A percentile compares a stretch with the other conserved stretches of the same genome.
These are phyloP conservation scores for Prolemur simus DNA, from an alignment of 2,113 vertebrate species.

Conservation along the genomic window DNA sequence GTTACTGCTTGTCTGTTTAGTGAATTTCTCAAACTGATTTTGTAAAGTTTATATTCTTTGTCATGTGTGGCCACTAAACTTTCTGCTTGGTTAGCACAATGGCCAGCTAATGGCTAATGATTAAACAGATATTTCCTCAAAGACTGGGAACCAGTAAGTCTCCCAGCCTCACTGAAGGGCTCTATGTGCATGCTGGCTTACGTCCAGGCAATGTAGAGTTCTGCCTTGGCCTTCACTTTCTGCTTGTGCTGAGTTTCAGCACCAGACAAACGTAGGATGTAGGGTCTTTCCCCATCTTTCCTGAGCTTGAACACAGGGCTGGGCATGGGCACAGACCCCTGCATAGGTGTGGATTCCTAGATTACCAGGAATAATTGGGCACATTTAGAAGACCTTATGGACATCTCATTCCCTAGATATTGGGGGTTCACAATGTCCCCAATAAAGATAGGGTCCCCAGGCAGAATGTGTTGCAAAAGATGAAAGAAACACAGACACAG, in stretches of 20 bases:
- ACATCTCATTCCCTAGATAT: too few relatives aligned
- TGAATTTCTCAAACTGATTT: neutral
- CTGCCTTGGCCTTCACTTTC: neutral
- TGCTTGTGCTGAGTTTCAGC: neutral
- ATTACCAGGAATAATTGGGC: too few relatives aligned
- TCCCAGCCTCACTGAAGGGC: neutral
- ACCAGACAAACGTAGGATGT: neutral
- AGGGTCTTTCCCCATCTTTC: neutral
- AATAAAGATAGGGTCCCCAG: too few relatives aligned
- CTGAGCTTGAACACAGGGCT: neutral
- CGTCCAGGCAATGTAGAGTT: neutral
- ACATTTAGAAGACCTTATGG: too few relatives aligned
- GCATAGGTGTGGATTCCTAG: too few relatives aligned
- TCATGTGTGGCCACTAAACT: too few relatives aligned
- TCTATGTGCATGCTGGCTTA: too few relatives aligned
- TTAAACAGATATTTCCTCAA: neutral
- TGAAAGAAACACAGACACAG: too few relatives aligned
- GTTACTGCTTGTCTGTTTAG: neutral
- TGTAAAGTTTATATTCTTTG: neutral
- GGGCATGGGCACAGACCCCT: too few relatives aligned
- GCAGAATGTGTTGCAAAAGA: too few relatives aligned
- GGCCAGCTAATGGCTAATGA: neutral
- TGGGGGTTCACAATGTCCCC: too few relatives aligned
- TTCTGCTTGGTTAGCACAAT: too few relatives aligned
- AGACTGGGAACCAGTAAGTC: neutral